phyloP scores from a whole-genome alignment of 1,140 invertebrate species.

The Drosophila prosaltans region DNA sequence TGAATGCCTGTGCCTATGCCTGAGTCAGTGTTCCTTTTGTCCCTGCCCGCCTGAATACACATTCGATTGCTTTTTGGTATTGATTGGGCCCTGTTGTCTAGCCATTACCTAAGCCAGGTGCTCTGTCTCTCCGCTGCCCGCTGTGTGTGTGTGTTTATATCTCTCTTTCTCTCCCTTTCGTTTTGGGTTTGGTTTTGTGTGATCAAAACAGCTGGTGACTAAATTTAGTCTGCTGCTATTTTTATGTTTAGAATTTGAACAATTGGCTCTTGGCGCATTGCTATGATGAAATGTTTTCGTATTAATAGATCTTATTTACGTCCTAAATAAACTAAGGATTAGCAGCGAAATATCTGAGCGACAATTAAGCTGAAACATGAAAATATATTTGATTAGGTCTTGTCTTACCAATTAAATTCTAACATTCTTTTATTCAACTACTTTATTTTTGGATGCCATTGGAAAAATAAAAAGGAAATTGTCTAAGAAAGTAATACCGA shows the following conservation, averaged over 20 bases:
- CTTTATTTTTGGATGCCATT: no score
- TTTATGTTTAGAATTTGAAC: neutral
- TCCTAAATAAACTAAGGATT: conserved; percentile 8
- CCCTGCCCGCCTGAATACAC: neutral
- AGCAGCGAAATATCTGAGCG: neutral
- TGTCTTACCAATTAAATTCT: neutral
- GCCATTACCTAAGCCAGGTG: conserved; percentile 10
- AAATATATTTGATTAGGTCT: neutral
- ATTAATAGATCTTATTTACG: conserved; percentile 3
- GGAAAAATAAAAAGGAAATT: no score
- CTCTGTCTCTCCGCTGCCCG: neutral
- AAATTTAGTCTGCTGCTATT: conserved; percentile 35
- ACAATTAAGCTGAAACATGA: neutral
- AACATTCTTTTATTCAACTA: neutral
- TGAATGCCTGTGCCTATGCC: neutral
- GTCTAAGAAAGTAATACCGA: no score
- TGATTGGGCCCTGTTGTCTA: conserved; percentile 3
- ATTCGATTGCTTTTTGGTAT: conserved; percentile 1
- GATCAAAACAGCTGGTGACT: conserved; percentile 5
- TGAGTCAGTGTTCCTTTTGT: neutral
- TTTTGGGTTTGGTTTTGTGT: neutral
- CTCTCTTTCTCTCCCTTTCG: neutral
- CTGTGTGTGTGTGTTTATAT: neutral
- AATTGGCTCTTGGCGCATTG: neutral
- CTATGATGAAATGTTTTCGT: neutral